These are phyloP conservation scores for Caenorhabditis sp. DNA, from an alignment of 2,888 invertebrate genomes.

Conservation along the genomic window DNA sequence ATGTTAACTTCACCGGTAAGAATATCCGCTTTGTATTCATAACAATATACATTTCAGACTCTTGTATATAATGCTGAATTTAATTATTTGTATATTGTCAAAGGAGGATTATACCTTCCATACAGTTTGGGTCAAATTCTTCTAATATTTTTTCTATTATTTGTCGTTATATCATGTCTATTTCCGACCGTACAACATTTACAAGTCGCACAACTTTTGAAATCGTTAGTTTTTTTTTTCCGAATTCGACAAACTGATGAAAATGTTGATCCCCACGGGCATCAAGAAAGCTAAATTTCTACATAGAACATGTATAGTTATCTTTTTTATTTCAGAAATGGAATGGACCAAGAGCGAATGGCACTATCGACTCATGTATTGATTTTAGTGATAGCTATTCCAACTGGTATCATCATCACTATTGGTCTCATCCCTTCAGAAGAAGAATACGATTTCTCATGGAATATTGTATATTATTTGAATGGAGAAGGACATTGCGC, in stretches of 20 bases:
- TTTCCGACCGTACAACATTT: slow-evolving; percentile 26
- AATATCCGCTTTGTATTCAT: too few species aligned
- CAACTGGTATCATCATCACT: neutral
- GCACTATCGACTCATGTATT: neutral
- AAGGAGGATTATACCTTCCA: slow-evolving; percentile 27
- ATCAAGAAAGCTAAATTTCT: neutral
- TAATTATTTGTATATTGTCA: slow-evolving; percentile 34
- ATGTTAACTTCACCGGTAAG: slow-evolving; percentile 31
- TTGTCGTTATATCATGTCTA: slow-evolving; percentile 26
- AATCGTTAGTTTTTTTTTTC: slow-evolving; percentile 11
- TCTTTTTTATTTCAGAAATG: too few species aligned
- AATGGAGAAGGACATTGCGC: slow-evolving; percentile 30
- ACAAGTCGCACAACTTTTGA: slow-evolving; percentile 19
- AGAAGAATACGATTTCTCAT: slow-evolving; percentile 5
- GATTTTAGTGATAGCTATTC: neutral
- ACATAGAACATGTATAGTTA: too few species aligned
- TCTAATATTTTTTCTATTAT: slow-evolving; percentile 18
- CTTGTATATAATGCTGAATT: slow-evolving; percentile 21
- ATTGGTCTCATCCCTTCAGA: slow-evolving; percentile 13
- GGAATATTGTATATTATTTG: slow-evolving; percentile 23
- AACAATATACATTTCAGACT: slow-evolving; percentile 22
- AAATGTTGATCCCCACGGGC: too few species aligned
- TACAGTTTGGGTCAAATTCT: slow-evolving; percentile 11
- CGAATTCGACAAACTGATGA: too few species aligned
- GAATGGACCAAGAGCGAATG: neutral